Base-by-base conservation (phyloP, 2,888 invertebrate genomes). In the Trimorus sp. region DNA sequence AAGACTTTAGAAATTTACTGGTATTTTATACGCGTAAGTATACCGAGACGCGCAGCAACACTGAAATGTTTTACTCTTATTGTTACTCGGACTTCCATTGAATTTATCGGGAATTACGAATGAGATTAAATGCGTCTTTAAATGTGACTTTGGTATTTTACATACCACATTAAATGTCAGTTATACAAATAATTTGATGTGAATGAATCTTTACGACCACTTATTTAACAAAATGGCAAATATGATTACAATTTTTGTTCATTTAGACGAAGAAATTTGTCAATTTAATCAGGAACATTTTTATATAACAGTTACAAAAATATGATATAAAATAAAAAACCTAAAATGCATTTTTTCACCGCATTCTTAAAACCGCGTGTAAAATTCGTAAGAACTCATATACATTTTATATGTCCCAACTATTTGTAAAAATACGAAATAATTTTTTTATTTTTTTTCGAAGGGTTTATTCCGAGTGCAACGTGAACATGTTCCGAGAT, bases 401-500 rank as follows among this genome's bases (percentile, higher is more conserved):
- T 26, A 4, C 1, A 26, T 4, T 26, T 26, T 26, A 45, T 45
- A n/a, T n/a, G 45, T 45, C 2, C 1, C 11, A 45, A 45, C 45
- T 74, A 51, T 69, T 77, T 79, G 70, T 60, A 74, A 79, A 80
- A 74, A 53, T 54, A 68, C 53, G 51, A 60, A 84, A 75, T 80
- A 66, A 65, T 82, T 78, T 82, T 78, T 65, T 78, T 26, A 26
- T 26, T 3, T 80, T 79, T 70, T 54, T 51, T 76, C 45, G 69
- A 73, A 71, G 71, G 78, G 65, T 84, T 84, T 82, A 82, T 82
- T 82, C 78, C 66, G 66, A 70, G 70, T 83, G 70, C 71, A 77
- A 62, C 62, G 81, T 69, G 76, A 81, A 79, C 81, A 79, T 84
- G 79, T 81, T 84, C 68, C 42, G 56, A 84, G 84, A 83, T 84